Percentiles rank a stretch among this genome's conserved stretches.
phyloP scores from a whole-genome alignment of 2,888 invertebrate species.

The Gymnoscelis rufifasciata region DNA sequence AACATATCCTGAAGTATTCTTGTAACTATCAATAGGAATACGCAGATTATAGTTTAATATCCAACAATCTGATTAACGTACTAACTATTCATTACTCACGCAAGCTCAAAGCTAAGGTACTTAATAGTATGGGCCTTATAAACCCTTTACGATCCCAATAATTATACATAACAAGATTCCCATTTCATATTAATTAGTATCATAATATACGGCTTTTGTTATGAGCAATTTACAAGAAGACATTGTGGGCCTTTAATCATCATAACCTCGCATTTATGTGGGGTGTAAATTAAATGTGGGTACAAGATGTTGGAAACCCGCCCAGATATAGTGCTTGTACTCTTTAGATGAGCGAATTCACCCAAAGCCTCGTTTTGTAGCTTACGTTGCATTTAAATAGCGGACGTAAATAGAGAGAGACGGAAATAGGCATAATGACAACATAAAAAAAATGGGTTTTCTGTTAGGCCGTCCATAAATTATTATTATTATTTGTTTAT shows the following conservation, averaged over 20 bases:
- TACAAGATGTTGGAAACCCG: slow-evolving; percentile 71
- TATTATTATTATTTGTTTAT: too few relatives aligned
- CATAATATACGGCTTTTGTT: slow-evolving; percentile 42
- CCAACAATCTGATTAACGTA: too few relatives aligned
- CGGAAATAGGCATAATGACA: too few relatives aligned
- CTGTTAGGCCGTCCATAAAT: too few relatives aligned
- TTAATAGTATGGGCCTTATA: slow-evolving; percentile 9
- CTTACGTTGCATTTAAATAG: neutral
- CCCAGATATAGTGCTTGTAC: slow-evolving; percentile 63
- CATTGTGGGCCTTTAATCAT: slow-evolving; percentile 49
- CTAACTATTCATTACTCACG: too few relatives aligned
- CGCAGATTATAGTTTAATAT: too few relatives aligned
- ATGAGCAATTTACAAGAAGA: slow-evolving; percentile 50
- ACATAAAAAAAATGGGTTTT: too few relatives aligned
- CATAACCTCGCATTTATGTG: slow-evolving; percentile 52
- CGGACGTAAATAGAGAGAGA: too few relatives aligned
- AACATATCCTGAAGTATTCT: too few relatives aligned
- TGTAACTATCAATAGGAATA: too few relatives aligned
- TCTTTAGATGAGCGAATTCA: slow-evolving; percentile 19
- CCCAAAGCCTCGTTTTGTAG: neutral
- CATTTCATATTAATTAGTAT: slow-evolving; percentile 45
- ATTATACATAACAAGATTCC: slow-evolving; percentile 37
- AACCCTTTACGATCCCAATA: slow-evolving; percentile 31
- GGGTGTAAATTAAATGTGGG: slow-evolving; percentile 62
- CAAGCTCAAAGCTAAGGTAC: neutral